Conservation (phyloP, 1,140 invertebrate species). For the Penaeus japonicus region DNA sequence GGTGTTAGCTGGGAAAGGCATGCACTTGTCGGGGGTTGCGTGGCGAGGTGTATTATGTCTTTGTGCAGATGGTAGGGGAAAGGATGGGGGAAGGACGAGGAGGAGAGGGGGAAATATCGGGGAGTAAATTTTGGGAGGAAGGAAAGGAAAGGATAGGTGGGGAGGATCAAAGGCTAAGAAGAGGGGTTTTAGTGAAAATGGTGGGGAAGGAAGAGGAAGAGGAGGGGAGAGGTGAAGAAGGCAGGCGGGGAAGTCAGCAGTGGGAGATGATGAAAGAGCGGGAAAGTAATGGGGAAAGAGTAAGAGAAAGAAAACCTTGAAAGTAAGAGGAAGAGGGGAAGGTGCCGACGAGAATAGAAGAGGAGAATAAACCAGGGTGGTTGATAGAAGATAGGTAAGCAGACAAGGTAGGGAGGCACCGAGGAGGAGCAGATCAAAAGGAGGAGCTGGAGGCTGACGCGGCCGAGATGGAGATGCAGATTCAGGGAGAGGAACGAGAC, state of each 20-base stretch:
- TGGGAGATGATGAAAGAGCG: background rate
- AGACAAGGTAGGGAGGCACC: too few species aligned
- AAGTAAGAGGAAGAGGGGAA: background rate
- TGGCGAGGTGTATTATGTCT: too few species aligned
- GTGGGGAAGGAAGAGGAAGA: background rate
- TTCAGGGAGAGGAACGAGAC: too few species aligned
- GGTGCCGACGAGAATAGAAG: background rate
- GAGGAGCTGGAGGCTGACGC: too few species aligned
- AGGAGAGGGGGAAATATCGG: background rate
- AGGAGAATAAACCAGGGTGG: too few species aligned
- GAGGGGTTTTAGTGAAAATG: background rate
- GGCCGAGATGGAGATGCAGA: too few species aligned
- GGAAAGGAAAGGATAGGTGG: background rate
- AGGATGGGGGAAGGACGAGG: too few species aligned
- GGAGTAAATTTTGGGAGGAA: background rate
- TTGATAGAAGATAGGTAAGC: too few species aligned
- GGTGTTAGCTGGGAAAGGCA: too few species aligned
- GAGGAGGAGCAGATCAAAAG: too few species aligned
- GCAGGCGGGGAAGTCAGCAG: background rate
- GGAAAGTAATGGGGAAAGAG: background rate
- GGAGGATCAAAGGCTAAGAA: background rate
- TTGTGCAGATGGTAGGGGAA: too few species aligned
- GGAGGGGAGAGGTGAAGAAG: background rate
- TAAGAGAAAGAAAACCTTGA: background rate
- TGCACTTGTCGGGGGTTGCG: too few species aligned